These are phyloP conservation scores for Polyergus mexicanus DNA, from an alignment of 1,140 invertebrate genomes.

Conservation along the genomic window DNA sequence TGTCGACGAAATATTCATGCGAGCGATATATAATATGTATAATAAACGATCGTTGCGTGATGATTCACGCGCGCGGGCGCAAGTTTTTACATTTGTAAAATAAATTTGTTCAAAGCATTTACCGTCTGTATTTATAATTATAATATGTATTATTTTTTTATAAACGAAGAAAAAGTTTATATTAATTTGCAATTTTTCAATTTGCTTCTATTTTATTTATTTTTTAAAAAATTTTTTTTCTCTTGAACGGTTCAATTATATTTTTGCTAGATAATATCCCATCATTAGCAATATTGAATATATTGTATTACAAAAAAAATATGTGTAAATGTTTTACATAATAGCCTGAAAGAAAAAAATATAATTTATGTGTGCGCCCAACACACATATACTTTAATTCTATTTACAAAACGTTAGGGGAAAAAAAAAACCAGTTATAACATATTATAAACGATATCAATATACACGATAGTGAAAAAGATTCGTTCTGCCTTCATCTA, in stretches of 20 bases:
- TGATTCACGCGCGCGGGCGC: not conserved
- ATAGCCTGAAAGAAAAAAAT: not conserved
- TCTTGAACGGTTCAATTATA: not conserved
- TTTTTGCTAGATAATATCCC: not conserved
- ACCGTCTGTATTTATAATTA: not conserved
- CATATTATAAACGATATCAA: conserved; percentile 1
- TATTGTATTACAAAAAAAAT: not conserved
- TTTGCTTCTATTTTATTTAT: not conserved
- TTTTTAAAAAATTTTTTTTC: not conserved
- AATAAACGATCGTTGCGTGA: not conserved
- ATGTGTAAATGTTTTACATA: not conserved
- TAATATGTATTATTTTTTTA: not conserved
- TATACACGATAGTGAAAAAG: conserved; percentile 8
- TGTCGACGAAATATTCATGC: not conserved
- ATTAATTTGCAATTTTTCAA: not conserved
- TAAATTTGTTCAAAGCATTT: not conserved
- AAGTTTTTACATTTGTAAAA: not conserved
- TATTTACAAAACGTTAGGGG: not conserved
- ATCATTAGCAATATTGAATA: not conserved
- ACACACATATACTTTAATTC: not conserved
- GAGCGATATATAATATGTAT: too few relatives aligned
- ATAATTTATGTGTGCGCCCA: not conserved
- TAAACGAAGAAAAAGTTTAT: not conserved
- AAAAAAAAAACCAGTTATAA: not conserved
- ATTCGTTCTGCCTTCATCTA: not conserved